Base-by-base conservation (phyloP, 2,888 invertebrate species). In the Copidosoma aretas region DNA sequence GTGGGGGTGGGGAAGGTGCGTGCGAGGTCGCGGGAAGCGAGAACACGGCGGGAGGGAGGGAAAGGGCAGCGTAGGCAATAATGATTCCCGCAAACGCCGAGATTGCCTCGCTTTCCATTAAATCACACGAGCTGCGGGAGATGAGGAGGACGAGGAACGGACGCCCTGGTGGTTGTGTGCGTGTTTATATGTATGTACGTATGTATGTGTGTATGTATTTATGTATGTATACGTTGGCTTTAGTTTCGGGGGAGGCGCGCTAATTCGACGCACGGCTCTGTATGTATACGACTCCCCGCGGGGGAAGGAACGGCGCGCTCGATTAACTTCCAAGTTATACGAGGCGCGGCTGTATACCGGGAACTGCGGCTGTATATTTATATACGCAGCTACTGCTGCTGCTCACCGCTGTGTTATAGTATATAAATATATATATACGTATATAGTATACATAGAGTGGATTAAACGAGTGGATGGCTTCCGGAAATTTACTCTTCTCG, bases 31-130 rank as follows among this genome's bases (percentile, higher is more conserved):
- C 3, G 12, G 2, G 41, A 41, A 41, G 14, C 10, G 14, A 41
- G 14, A 41, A 41, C 14, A 41, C 8, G 41, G 41, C 8, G 41
- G 14, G 41, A 41, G 41, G 14, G 41, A 41, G 43, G 17, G 43
- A 12, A 12, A 46, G 43, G 14, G 43, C 17, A 17, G 14, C 15
- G 43, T 15, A 46, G 43, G 53, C 57, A 63, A 78, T 77, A 77
- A 78, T 76, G 74, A 77, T 75, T 75, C 73, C 70, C 71, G 75
- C 74, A 77, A 79, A 78, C 74, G 74, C 74, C 70, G 76, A 76
- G 75, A 78, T 78, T 77, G 76, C 77, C 76, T 77, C 74, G 75
- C 75, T 77, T 79, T 77, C 76, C 77, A 78, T 79, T 77, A 77
- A 77, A 77, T 77, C 76, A 74, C 66, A 52, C 64, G 58, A 60